Percentiles rank a stretch among this genome's conserved stretches.
Evolutionary conservation across 2,888 invertebrate genomes (phyloP).

Genomic region (Diarsia mendica): DNA sequence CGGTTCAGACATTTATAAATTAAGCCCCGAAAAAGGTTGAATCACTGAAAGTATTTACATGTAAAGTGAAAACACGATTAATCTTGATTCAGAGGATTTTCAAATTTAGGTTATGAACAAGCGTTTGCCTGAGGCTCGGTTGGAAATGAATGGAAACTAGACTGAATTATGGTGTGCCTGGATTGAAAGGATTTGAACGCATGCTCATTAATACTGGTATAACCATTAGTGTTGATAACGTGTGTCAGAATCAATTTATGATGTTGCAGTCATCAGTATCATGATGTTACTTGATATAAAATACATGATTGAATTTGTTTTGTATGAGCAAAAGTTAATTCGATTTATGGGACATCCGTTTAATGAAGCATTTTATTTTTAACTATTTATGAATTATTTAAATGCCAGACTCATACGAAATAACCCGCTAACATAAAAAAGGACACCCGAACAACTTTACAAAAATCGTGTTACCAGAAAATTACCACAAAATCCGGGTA

Average conservation of each 20-base stretch:
- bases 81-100: conserved; percentile 56
- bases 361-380: not conserved
- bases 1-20: conserved; percentile 59
- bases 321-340: not conserved
- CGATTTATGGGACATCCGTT: not conserved
- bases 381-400: not conserved
- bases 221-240: conserved; percentile 1
- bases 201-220: not conserved
- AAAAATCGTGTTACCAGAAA: conserved; percentile 54
- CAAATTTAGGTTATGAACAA: conserved; percentile 29
- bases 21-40: conserved; percentile 56
- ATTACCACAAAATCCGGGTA: conserved; percentile 55
- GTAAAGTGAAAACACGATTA: conserved; percentile 56
- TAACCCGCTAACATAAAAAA: not conserved
- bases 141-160: conserved; percentile 14
- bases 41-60: conserved; percentile 53
- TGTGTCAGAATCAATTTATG: conserved; percentile 8
- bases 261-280: not conserved
- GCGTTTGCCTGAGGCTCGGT: not conserved
- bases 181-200: conserved; percentile 18
- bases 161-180: conserved; percentile 22
- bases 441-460: conserved; percentile 17
- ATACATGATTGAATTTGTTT: not conserved
- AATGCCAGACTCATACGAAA: not conserved
- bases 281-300: not conserved